Evolutionary conservation across 2,113 vertebrate species (phyloP), one percentile per base, ranked within the genome.

Genomic region (Pelvicachromis taeniatus): DNA sequence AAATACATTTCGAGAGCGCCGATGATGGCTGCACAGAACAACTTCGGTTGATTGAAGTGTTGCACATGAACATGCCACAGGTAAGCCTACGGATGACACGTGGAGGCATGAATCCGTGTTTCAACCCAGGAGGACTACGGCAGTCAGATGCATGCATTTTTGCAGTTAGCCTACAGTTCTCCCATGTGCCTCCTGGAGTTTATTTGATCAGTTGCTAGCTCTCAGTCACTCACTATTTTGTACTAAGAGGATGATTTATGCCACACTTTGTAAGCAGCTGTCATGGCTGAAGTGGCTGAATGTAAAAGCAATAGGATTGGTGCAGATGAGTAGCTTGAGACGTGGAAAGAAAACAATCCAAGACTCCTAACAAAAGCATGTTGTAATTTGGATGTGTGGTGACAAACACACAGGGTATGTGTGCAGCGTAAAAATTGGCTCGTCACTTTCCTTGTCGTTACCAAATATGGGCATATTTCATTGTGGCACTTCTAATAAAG

Each of bases 401-500:
- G 48, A 33, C 56, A 56, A 68, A 84, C 12, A 31, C 9, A 35
- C 55, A 45, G 56, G 50, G 61, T 87, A 33, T 80, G 33, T 70
- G 48, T 77, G 17, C 38, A 77, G 23, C 33, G 11, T 52, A 52
- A 77, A 82, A 79, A 84, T 21, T 84, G 78, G 9, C 58, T 84
- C 53, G 84, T 88, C 56, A 7, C 65, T 79, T 87, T 68, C 31
- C 13, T 33, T 35, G 33, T 58, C 7, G 16, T 54, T 52, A 61
- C 77, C 21, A 84, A n/a, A 90, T 88, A 21, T 40, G 29, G 26
- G 26, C 52, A 83, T 89, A 81, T 93, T 89, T 91, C 88, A 83
- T 79, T 31, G 68, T 92, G 92, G 89, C 92, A 93, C 90, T 91
- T 95, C 61, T 90, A 91, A 94, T 95, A 93, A 92, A 88, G 77